Conservation (phyloP, 1,140 invertebrate species). For the Heliothis virescens region DNA sequence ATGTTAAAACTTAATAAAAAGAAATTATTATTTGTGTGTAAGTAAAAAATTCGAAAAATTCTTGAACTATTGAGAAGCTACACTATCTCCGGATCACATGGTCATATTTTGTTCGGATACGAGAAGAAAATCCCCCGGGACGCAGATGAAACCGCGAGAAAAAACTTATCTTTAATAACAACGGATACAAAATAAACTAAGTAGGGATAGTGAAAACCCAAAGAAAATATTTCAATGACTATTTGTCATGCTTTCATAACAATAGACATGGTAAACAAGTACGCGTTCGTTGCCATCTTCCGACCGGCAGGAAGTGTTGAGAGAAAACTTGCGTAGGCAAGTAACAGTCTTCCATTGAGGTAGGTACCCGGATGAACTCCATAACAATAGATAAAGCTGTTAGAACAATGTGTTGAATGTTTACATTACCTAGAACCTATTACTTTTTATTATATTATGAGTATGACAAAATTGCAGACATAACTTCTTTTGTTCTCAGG, state of each 20-base stretch:
- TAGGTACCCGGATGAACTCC: slow-evolving; percentile 55
- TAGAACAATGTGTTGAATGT: slow-evolving; percentile 29
- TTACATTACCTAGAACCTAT: not conserved
- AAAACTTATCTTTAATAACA: too few species aligned
- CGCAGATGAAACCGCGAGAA: too few species aligned
- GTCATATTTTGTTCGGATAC: too few species aligned
- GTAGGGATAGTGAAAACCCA: not conserved
- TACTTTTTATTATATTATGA: slow-evolving; percentile 1
- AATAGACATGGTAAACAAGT: slow-evolving; percentile 51
- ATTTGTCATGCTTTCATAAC: slow-evolving; percentile 49
- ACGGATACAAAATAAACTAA: too few species aligned
- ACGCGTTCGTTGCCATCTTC: slow-evolving; percentile 70
- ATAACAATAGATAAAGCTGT: slow-evolving; percentile 55
- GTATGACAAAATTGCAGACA: slow-evolving; percentile 1
- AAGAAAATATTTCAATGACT: slow-evolving; percentile 20
- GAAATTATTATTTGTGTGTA: not conserved
- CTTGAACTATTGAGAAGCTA: too few species aligned
- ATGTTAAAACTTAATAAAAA: not conserved
- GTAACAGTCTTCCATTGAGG: slow-evolving; percentile 54
- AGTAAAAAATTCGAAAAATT: too few species aligned
- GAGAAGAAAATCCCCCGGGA: too few species aligned
- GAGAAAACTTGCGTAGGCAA: slow-evolving; percentile 63
- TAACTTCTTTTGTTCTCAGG: not conserved
- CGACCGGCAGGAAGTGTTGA: slow-evolving; percentile 69
- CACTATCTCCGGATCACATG: too few species aligned